phyloP scores from a whole-genome alignment of 2,797 vertebrate species.

The Calcarius lapponicus region DNA sequence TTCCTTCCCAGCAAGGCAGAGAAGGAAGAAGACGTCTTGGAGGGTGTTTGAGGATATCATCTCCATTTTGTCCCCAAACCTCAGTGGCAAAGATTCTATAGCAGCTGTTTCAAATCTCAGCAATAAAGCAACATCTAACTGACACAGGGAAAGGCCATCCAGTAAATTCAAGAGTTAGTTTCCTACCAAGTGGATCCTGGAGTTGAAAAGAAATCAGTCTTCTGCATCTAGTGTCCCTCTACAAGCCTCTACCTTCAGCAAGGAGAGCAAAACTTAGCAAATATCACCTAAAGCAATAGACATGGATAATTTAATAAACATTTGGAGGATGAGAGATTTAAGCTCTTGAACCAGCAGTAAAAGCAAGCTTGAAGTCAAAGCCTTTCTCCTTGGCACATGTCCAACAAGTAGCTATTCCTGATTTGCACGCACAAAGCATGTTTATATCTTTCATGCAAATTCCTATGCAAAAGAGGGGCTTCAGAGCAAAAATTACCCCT shows the following conservation, averaged over 20 bases:
- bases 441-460: slow-evolving; percentile 40
- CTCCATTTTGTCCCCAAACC: slow-evolving; percentile 17
- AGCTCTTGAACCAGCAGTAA: neutral
- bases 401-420: slow-evolving; percentile 31
- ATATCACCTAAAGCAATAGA: neutral
- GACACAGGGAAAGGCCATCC: neutral
- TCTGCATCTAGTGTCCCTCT: neutral
- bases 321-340: neutral
- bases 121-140: slow-evolving; percentile 1
- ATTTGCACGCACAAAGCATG: neutral
- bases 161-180: neutral
- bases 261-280: neutral
- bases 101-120: slow-evolving; percentile 33
- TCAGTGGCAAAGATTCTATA: neutral
- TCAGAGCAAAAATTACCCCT: slow-evolving; percentile 9
- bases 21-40: neutral
- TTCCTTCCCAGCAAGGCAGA: neutral
- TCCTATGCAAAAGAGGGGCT: slow-evolving; percentile 35
- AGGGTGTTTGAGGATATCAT: neutral
- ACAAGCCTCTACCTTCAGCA: neutral
- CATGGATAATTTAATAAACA: neutral
- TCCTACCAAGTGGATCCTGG: neutral
- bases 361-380: slow-evolving; percentile 19
- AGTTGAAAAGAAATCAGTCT: neutral
- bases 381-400: neutral